phyloP scores from a whole-genome alignment of 2,113 vertebrate genomes.

The Chloebia gouldiae region DNA sequence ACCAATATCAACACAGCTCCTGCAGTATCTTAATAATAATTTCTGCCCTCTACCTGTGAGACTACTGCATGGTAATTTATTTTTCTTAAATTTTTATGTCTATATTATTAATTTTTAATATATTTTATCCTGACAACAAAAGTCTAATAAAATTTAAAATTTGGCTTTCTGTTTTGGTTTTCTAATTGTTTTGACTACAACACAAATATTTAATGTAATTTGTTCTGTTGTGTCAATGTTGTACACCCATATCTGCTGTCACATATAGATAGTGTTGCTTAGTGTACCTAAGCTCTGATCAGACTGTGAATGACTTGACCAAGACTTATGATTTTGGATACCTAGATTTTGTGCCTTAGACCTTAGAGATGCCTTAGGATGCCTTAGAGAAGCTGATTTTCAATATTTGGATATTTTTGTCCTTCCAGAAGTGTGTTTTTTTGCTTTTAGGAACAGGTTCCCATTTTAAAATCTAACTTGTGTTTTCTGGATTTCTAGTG shows the following conservation, averaged over 20 bases:
- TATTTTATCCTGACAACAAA: background rate
- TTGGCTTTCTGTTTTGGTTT: background rate
- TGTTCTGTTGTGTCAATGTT: background rate
- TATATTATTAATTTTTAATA: background rate
- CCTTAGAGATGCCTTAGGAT: background rate
- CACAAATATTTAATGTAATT: background rate
- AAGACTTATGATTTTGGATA: background rate
- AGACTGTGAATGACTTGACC: background rate
- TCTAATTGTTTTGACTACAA: background rate
- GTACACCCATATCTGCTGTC: background rate
- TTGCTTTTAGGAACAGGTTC: background rate
- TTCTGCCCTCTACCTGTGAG: background rate
- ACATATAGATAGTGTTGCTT: background rate
- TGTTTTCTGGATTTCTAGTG: background rate
- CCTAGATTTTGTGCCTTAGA: background rate
- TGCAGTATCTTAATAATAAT: background rate
- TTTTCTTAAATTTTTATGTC: background rate
- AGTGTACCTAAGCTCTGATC: background rate
- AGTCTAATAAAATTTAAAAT: background rate
- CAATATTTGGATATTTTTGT: background rate
- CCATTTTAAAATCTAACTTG: background rate
- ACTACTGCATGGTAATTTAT: background rate
- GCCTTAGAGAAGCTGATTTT: background rate
- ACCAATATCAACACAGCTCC: background rate
- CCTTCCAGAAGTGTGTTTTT: background rate